These are phyloP conservation scores for Gastracanthus pulcherrimus DNA, from an alignment of 2,888 invertebrate genomes.

Conservation along the genomic window DNA sequence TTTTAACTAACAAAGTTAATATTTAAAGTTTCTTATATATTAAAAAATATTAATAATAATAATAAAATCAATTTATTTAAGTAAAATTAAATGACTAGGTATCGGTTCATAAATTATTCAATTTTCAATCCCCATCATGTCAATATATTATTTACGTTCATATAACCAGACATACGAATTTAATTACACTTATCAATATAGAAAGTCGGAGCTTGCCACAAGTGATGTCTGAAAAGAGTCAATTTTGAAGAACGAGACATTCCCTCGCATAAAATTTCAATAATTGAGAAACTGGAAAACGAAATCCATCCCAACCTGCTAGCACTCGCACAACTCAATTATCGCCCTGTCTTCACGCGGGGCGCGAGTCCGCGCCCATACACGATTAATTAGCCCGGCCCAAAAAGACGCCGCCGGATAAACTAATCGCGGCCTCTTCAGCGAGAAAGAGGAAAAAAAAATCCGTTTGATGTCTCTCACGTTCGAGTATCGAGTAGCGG, in stretches of 20 bases:
- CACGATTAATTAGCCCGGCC: slow-evolving; percentile 20
- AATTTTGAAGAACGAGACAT: not conserved
- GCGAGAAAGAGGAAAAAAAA: slow-evolving; percentile 13
- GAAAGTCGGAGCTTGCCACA: slow-evolving; percentile 47
- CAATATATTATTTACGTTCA: not conserved
- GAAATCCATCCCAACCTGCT: too few relatives aligned
- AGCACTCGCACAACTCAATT: slow-evolving; percentile 27
- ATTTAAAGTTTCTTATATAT: too few relatives aligned
- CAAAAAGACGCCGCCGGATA: slow-evolving; percentile 33
- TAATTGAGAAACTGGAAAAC: slow-evolving; percentile 41
- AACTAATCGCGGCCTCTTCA: slow-evolving; percentile 27
- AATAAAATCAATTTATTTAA: slow-evolving; percentile 11
- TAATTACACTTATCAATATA: slow-evolving; percentile 52
- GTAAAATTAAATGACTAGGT: not conserved
- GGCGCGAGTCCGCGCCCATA: not conserved
- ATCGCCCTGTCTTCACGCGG: not conserved
- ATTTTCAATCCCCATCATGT: not conserved
- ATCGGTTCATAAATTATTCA: not conserved
- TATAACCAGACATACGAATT: slow-evolving; percentile 1
- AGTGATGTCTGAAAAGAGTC: slow-evolving; percentile 12
- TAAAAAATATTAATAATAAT: too few relatives aligned
- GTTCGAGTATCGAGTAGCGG: not conserved
- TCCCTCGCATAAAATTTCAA: not conserved
- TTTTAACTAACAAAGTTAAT: too few relatives aligned
- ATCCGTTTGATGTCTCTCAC: slow-evolving; percentile 8